Conservation (phyloP, 2,113 vertebrate species). For the Ctenodactylus gundi region DNA sequence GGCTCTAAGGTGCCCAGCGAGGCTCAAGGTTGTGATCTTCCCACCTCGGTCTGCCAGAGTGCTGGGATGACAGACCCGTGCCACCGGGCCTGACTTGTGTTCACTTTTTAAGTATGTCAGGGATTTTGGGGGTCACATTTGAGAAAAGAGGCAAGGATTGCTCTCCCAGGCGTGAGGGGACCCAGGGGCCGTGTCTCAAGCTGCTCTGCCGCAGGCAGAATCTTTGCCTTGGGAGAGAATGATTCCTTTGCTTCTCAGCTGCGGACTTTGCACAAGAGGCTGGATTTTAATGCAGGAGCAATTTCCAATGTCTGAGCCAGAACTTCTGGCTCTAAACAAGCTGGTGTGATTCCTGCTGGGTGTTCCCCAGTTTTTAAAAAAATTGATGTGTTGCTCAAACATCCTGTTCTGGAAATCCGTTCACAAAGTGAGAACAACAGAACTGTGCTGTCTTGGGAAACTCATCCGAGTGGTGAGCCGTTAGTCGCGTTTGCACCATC, state of each 20-base stretch:
- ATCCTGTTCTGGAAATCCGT: not conserved
- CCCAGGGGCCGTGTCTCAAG: not conserved
- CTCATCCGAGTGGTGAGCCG: not conserved
- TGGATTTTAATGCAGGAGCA: constrained; percentile 21
- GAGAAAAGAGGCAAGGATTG: not conserved
- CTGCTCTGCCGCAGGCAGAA: not conserved
- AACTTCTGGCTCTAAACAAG: not conserved
- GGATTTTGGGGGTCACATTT: not conserved
- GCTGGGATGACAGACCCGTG: too few species aligned
- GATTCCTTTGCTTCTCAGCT: not conserved
- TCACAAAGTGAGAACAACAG: not conserved
- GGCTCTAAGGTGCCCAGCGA: too few species aligned
- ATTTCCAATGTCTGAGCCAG: constrained; percentile 10
- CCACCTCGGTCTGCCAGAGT: too few species aligned
- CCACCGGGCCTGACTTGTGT: too few species aligned
- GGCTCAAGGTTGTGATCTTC: too few species aligned
- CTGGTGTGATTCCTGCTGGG: not conserved
- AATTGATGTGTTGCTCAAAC: not conserved
- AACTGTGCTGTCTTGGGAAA: not conserved
- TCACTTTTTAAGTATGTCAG: not conserved
- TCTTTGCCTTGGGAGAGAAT: constrained; percentile 52
- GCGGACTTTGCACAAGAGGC: not conserved
- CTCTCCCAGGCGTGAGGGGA: not conserved
- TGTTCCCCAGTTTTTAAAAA: constrained; percentile 22
- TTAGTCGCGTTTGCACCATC: not conserved